Conservation (phyloP, 2,113 vertebrate species). For the Pelecanus crispus region DNA sequence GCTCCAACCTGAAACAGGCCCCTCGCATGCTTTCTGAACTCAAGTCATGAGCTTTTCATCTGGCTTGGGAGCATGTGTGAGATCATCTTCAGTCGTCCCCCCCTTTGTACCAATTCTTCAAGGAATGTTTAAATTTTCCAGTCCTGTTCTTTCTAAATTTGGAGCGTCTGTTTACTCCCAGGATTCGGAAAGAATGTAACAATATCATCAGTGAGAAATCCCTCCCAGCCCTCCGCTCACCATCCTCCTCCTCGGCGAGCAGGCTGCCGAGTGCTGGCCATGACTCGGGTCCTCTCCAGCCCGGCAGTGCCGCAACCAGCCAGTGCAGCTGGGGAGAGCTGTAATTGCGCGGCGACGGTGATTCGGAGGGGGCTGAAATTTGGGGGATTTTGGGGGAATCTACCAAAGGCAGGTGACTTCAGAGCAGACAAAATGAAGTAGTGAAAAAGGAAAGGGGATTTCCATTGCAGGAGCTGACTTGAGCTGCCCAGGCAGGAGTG, state of each 20-base stretch:
- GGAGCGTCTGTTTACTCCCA: conserved; percentile 67
- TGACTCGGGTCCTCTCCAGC: not conserved
- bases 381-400: not conserved
- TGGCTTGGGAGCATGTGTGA: conserved; percentile 21
- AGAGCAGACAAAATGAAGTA: not conserved
- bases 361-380: not conserved
- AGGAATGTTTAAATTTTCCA: conserved; percentile 72
- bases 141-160: conserved; percentile 70
- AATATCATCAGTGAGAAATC: conserved; percentile 56
- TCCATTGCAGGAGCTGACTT: not conserved
- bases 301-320: fast-evolving
- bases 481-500: not conserved
- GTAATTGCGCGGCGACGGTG: fast-evolving
- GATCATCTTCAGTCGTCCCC: conserved; percentile 44
- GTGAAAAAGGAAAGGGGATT: not conserved
- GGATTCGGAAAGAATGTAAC: conserved; percentile 70
- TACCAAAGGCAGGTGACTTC: not conserved
- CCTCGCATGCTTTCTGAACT: conserved; percentile 16
- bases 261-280: not conserved
- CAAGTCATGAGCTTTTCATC: conserved; percentile 59
- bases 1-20: conserved; percentile 52
- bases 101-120: conserved; percentile 60
- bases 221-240: not conserved
- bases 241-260: not conserved
- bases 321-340: fast-evolving